Conservation (phyloP, 1,140 invertebrate genomes). For the Caerostris extrusa region DNA sequence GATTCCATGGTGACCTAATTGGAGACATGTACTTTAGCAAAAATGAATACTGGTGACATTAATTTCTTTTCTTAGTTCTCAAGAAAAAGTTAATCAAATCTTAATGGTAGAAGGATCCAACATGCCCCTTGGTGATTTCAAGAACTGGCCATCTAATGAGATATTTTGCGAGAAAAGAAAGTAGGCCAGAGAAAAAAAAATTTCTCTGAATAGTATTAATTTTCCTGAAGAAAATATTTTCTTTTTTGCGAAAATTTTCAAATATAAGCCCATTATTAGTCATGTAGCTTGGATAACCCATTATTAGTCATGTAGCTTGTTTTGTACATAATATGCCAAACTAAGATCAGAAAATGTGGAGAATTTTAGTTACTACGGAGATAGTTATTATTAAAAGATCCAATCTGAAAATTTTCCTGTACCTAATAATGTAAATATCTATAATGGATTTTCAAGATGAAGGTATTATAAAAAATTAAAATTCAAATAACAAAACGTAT, state of each 20-base stretch:
- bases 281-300: not conserved
- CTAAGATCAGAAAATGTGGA: too few species aligned
- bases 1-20: constrained; percentile 6
- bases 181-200: not conserved
- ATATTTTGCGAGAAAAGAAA: not conserved
- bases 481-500: too few species aligned
- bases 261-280: constrained; percentile 9
- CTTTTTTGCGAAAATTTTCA: not conserved
- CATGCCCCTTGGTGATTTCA: not conserved
- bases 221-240: not conserved
- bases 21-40: constrained; percentile 6
- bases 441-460: too few species aligned
- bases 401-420: too few species aligned
- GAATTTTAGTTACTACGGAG: too few species aligned
- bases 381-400: too few species aligned
- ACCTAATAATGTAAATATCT: too few species aligned
- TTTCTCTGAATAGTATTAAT: not conserved
- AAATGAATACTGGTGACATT: constrained; percentile 45
- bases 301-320: too few species aligned
- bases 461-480: too few species aligned
- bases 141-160: constrained; percentile 46
- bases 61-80: not conserved
- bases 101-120: constrained; percentile 37
- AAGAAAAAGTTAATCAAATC: not conserved
- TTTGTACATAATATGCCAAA: too few species aligned